These are phyloP conservation scores for Stegodyphus mimosarum DNA, from an alignment of 1,140 invertebrate genomes.

Conservation along the genomic window DNA sequence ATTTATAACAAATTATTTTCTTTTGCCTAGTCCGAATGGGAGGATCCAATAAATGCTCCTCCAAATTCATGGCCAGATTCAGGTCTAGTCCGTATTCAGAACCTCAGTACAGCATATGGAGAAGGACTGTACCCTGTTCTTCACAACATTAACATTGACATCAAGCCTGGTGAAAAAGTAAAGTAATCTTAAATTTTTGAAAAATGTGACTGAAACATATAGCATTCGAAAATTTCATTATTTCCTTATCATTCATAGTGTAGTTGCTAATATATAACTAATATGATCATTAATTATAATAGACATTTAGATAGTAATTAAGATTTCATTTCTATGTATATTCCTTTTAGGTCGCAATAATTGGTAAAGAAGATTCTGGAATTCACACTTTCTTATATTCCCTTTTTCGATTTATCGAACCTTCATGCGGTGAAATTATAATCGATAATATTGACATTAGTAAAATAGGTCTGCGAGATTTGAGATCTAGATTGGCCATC, in stretches of 20 bases:
- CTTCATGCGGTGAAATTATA: slow-evolving; percentile 22
- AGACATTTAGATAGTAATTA: no score
- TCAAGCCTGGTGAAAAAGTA: slow-evolving; percentile 74
- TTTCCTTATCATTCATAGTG: no score
- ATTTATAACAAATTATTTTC: no score
- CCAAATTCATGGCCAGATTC: slow-evolving; percentile 74
- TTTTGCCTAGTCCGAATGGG: slow-evolving; percentile 58
- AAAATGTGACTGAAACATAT: no score
- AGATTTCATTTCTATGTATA: no score
- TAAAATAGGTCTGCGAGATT: slow-evolving; percentile 41
- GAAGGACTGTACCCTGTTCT: slow-evolving; percentile 73
- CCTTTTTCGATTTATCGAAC: slow-evolving; percentile 52
- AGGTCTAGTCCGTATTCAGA: slow-evolving; percentile 78
- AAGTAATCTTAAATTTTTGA: background rate
- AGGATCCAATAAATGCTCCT: slow-evolving; percentile 30
- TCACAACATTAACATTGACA: slow-evolving; percentile 71
- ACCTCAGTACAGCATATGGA: slow-evolving; percentile 76
- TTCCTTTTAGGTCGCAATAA: slow-evolving; percentile 74
- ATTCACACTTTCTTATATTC: slow-evolving; percentile 66
- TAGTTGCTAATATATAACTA: no score
- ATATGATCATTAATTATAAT: no score
- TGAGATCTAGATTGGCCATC: slow-evolving; percentile 47
- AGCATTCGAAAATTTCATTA: no score
- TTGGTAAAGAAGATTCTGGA: slow-evolving; percentile 73
- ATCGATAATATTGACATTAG: slow-evolving; percentile 47